Evolutionary conservation across 2,113 vertebrate species (phyloP).

Genomic region (Otis tarda): DNA sequence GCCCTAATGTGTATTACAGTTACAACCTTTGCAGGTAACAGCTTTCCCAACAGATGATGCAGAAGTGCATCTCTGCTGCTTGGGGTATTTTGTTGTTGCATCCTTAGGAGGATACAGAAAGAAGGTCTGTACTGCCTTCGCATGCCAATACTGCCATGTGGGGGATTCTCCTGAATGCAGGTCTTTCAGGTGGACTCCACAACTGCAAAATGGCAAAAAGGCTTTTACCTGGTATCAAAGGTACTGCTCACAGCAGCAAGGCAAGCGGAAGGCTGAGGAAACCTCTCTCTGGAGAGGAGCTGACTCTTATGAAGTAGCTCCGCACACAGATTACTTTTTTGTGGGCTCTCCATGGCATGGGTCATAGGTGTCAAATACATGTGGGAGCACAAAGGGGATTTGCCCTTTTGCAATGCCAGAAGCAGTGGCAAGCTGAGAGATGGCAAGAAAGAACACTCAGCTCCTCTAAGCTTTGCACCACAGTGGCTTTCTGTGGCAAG

Average conservation of each 20-base stretch:
- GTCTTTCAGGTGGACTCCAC: neutral
- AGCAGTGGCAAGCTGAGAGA: neutral
- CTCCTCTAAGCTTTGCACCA: neutral
- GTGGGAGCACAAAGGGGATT: neutral
- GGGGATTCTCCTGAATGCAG: neutral
- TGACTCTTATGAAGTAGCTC: neutral
- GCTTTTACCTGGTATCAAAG: neutral
- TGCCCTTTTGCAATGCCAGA: neutral
- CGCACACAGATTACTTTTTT: neutral
- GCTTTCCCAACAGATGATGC: neutral
- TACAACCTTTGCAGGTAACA: neutral
- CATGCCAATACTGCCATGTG: neutral
- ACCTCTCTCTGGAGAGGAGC: neutral
- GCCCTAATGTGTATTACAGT: neutral
- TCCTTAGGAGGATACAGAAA: neutral
- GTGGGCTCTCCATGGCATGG: fast-evolving
- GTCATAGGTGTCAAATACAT: neutral
- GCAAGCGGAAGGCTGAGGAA: neutral
- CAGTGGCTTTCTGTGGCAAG: neutral
- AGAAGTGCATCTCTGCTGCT: neutral
- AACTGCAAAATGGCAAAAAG: neutral
- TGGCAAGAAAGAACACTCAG: neutral
- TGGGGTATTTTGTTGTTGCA: neutral
- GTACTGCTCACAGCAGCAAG: neutral
- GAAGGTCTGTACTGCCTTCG: neutral